Percentiles rank a stretch among this genome's conserved stretches.
These are phyloP conservation scores for Ctenodactylus gundi DNA, from an alignment of 2,113 vertebrate species.

Conservation along the genomic window DNA sequence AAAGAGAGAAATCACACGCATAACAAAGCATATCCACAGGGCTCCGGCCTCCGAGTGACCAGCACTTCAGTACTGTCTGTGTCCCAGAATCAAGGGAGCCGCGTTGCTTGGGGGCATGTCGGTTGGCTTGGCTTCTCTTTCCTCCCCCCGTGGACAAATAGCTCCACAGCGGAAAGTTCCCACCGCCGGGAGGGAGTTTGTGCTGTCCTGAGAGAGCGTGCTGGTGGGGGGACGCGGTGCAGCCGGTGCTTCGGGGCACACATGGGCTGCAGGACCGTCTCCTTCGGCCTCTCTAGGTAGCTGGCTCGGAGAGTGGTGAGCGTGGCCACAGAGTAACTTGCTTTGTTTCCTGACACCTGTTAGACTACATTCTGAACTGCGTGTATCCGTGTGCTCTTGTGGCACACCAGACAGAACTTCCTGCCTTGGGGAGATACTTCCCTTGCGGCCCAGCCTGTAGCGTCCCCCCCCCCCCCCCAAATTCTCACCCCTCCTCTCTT, in stretches of 20 bases:
- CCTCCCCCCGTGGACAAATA: neutral
- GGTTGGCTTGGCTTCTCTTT: neutral
- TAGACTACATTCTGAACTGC: conserved; percentile 64
- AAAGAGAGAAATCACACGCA: neutral
- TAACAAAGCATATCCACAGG: neutral
- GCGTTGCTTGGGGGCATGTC: neutral
- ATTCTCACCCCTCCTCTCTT: neutral
- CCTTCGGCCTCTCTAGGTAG: neutral
- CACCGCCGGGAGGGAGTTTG: neutral
- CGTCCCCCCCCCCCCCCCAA: neutral
- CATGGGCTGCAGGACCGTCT: neutral
- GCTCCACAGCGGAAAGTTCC: conserved; percentile 48
- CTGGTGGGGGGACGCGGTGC: neutral
- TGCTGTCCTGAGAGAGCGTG: neutral
- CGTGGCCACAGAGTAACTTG: conserved; percentile 46
- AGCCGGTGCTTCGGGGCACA: neutral
- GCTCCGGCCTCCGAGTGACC: neutral
- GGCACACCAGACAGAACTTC: conserved; percentile 47
- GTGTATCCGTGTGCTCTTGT: neutral
- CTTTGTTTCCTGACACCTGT: conserved; percentile 74
- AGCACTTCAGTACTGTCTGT: neutral
- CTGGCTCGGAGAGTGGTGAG: neutral
- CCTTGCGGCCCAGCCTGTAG: neutral
- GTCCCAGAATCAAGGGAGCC: neutral
- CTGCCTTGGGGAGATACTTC: conserved; percentile 6